These are phyloP conservation scores for Aptenodytes patagonicus DNA, from an alignment of 2,113 vertebrate genomes.

Conservation along the genomic window DNA sequence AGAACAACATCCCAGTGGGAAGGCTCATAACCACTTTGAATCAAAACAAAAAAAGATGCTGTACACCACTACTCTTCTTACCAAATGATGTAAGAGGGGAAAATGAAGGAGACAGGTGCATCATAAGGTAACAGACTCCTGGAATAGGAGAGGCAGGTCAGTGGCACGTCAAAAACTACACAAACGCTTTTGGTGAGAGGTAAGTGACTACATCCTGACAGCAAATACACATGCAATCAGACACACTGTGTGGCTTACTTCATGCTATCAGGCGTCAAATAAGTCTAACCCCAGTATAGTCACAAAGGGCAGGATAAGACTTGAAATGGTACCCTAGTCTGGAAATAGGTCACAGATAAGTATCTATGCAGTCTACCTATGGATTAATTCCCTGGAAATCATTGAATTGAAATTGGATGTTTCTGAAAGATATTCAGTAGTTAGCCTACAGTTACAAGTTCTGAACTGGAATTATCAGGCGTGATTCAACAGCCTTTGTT, in stretches of 20 bases:
- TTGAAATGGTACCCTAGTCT: not conserved
- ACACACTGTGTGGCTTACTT: not conserved
- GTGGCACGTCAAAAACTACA: not conserved
- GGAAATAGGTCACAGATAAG: not conserved
- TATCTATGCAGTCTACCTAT: not conserved
- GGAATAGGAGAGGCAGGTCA: not conserved
- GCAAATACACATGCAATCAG: not conserved
- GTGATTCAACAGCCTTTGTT: not conserved
- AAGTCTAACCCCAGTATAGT: not conserved
- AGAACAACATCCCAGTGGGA: not conserved
- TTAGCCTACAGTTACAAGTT: not conserved
- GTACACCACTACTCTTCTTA: not conserved
- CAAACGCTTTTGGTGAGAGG: not conserved
- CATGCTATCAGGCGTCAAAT: not conserved
- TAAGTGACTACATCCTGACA: not conserved
- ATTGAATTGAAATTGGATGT: not conserved
- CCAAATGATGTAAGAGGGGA: not conserved
- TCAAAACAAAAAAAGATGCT: not conserved
- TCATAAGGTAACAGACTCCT: not conserved
- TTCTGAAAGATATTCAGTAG: not conserved
- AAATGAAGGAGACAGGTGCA: not conserved
- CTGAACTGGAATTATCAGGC: not conserved
- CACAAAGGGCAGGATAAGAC: not conserved
- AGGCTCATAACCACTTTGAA: not conserved
- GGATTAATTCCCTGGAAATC: not conserved